phyloP scores from a whole-genome alignment of 2,888 invertebrate genomes.

The Ophion obscuratus region DNA sequence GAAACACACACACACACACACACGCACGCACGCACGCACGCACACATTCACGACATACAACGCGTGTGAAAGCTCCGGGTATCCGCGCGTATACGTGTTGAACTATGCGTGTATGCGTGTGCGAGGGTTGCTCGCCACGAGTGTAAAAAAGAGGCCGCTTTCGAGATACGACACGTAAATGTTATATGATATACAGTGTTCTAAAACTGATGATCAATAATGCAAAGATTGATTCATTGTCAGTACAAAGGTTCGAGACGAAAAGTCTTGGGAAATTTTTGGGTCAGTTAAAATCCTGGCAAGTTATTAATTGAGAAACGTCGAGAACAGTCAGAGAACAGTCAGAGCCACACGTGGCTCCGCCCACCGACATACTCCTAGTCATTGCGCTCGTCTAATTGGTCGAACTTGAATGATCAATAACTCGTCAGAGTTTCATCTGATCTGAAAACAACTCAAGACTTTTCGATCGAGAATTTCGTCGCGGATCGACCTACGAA shows the following conservation, averaged over 20 bases:
- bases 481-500: not conserved
- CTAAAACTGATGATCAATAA: not conserved
- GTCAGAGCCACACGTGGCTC: not conserved
- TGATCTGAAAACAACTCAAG: not conserved
- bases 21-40: not conserved
- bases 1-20: not conserved
- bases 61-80: not conserved
- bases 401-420: not conserved
- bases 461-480: not conserved
- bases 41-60: not conserved
- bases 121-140: constrained; percentile 23
- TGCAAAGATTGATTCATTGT: not conserved
- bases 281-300: not conserved
- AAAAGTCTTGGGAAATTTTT: not conserved
- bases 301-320: not conserved
- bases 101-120: not conserved
- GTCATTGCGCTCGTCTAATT: not conserved
- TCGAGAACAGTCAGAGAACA: no score
- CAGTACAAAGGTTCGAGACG: not conserved
- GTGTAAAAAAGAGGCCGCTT: constrained; percentile 11
- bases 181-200: not conserved
- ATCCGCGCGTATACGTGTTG: not conserved
- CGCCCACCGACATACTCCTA: not conserved
- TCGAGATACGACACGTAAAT: constrained; percentile 6
- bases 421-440: not conserved